Base-by-base conservation (phyloP, 2,113 vertebrate species). In the Thinocorus orbignyianus region DNA sequence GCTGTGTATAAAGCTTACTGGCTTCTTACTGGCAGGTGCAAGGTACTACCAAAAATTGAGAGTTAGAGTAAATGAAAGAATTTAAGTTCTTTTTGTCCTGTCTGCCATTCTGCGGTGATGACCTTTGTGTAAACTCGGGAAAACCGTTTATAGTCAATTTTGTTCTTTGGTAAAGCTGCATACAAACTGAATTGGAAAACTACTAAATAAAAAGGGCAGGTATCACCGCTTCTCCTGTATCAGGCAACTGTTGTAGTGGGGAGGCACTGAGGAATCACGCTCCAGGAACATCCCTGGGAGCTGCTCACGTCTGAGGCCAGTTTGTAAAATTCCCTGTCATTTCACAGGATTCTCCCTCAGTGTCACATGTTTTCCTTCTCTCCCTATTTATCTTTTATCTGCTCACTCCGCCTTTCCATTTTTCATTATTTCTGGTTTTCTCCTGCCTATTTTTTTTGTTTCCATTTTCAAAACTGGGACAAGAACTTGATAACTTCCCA, bases 281-380 rank as follows among this genome's bases (percentile, higher is more conserved):
- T 9, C 33, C 17, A 80, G 49, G 52, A 88, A 46, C 0, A 0
- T 15, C 30, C 41, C 73, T 0, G 0, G 37, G 37, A 65, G 23
- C 30, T 76, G 39, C 28, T 80, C 0, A 0, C 74, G 51, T 78
- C 51, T 62, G 54, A 77, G 51, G 28, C 13, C 2, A 4, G n/a
- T 25, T 24, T 4, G 17, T 66, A 62, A 84, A 95, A 71, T 74
- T 78, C 57, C 13, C 18, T 39, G 28, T 46, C 20, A 46, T 51
- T 78, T 81, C 73, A 86, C n/a, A 49, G 86, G 31, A 49, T 72
- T 12, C 10, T 86, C 9, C 13, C 17, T 20, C 13, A 13, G 15
- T 0, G 1, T 54, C 57, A 61, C 19, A 28, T 33, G 39, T 62
- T 90, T 72, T 42, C 5, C 57, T 74, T 74, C 42, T 81, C 33